Evolutionary conservation across 2,888 invertebrate species (phyloP).

Genomic region (Latrodectus hesperus): DNA sequence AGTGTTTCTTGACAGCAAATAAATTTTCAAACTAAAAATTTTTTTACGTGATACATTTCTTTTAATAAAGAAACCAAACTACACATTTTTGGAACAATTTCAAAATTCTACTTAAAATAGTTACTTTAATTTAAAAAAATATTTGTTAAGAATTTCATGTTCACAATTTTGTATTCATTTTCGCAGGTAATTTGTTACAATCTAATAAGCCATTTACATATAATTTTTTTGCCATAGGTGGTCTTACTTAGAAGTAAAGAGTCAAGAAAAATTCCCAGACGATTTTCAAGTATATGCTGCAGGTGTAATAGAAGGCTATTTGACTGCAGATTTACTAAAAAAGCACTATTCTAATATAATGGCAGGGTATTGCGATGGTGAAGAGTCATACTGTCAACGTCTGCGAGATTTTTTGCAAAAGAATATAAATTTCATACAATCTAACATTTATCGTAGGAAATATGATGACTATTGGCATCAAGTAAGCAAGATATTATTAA

Average conservation of each 20-base stretch:
- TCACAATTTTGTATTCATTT: too few relatives aligned
- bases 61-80: too few relatives aligned
- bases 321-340: constrained; percentile 87
- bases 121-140: too few relatives aligned
- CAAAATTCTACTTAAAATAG: too few relatives aligned
- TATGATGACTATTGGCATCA: constrained; percentile 89
- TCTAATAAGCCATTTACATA: not conserved
- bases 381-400: constrained; percentile 79
- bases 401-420: constrained; percentile 81
- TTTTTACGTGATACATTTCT: too few relatives aligned
- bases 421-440: constrained; percentile 80
- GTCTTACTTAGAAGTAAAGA: constrained; percentile 61
- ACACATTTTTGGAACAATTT: too few relatives aligned
- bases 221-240: constrained; percentile 33
- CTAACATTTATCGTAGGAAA: constrained; percentile 77
- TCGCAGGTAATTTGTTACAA: too few relatives aligned
- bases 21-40: too few relatives aligned
- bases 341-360: constrained; percentile 85
- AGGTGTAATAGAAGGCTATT: constrained; percentile 87
- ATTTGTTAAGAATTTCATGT: too few relatives aligned
- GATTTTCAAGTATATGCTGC: constrained; percentile 89
- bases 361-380: constrained; percentile 78
- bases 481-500: constrained; percentile 75
- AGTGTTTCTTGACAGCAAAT: too few relatives aligned
- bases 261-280: constrained; percentile 80